Conservation (phyloP, 1,140 invertebrate genomes). For the Dendrolimus kikuchii region DNA sequence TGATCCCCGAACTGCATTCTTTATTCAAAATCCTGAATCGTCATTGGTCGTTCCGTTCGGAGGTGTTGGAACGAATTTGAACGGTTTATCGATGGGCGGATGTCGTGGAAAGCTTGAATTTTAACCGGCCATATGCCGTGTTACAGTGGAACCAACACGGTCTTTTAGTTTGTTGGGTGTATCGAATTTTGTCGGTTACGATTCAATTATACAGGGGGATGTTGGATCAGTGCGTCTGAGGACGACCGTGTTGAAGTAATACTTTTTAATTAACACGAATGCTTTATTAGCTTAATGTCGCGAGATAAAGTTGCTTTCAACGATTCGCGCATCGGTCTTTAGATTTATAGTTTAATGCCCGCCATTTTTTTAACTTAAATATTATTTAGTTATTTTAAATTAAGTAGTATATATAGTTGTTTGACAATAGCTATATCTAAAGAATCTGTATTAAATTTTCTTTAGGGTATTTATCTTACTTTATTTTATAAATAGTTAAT, state of each 20-base stretch:
- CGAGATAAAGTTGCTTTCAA: slow-evolving; percentile 41
- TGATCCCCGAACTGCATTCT: slow-evolving; percentile 24
- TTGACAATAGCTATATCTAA: no score
- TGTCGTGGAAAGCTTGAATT: slow-evolving; percentile 37
- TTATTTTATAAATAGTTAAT: no score
- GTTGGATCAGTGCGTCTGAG: slow-evolving; percentile 32
- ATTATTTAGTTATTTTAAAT: no score
- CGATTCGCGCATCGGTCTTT: slow-evolving; percentile 30
- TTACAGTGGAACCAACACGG: slow-evolving; percentile 24
- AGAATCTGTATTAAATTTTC: no score
- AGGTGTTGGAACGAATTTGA: slow-evolving; percentile 58
- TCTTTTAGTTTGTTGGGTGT: slow-evolving; percentile 22
- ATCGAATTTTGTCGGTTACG: slow-evolving; percentile 46
- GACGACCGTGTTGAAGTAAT: slow-evolving; percentile 31
- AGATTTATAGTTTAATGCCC: slow-evolving; percentile 21
- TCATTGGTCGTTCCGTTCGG: slow-evolving; percentile 35
- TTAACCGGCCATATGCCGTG: slow-evolving; percentile 47
- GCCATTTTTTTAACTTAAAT: no score
- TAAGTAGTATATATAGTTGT: no score
- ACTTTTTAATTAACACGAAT: slow-evolving; percentile 63
- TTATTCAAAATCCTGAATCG: slow-evolving; percentile 25
- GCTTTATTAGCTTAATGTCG: slow-evolving; percentile 65
- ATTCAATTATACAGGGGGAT: slow-evolving; percentile 59
- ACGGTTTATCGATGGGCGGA: slow-evolving; percentile 55
- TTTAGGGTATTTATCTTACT: no score